These are phyloP conservation scores for Drosophila micromelanica DNA, from an alignment of 1,140 invertebrate species.

Conservation along the genomic window DNA sequence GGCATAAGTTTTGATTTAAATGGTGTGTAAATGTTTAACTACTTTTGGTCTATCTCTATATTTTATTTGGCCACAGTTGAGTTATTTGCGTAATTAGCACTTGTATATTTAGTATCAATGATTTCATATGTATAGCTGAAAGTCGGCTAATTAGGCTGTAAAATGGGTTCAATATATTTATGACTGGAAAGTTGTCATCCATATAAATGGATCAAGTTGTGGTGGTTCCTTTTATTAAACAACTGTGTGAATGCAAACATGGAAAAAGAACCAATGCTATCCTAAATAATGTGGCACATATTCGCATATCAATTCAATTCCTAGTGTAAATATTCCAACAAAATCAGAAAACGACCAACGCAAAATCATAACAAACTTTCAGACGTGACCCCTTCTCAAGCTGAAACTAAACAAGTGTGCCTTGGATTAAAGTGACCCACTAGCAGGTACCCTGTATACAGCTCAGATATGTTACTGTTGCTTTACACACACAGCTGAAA, in stretches of 20 bases:
- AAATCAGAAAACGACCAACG: conserved; percentile 68
- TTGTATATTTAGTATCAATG: background rate
- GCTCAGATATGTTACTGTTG: no score
- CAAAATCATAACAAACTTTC: conserved; percentile 68
- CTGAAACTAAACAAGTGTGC: conserved; percentile 6
- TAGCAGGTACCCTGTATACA: no score
- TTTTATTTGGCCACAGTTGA: conserved; percentile 66
- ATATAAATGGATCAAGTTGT: no score
- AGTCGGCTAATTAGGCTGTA: background rate
- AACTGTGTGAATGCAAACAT: no score
- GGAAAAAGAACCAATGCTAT: no score
- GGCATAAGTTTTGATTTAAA: conserved; percentile 77
- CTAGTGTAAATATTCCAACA: conserved; percentile 20
- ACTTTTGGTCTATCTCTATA: conserved; percentile 48
- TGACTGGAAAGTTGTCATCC: no score
- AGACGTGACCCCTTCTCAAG: conserved; percentile 26
- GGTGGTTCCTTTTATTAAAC: no score
- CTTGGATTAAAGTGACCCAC: no score
- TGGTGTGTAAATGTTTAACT: conserved; percentile 74
- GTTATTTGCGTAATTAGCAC: conserved; percentile 69
- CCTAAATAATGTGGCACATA: no score
- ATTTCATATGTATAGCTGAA: conserved; percentile 8
- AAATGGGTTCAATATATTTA: no score
- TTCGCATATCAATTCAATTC: no score
- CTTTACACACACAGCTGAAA: no score